Evolutionary conservation across 2,888 invertebrate species (phyloP).

Genomic region (Epinotia bilunana): DNA sequence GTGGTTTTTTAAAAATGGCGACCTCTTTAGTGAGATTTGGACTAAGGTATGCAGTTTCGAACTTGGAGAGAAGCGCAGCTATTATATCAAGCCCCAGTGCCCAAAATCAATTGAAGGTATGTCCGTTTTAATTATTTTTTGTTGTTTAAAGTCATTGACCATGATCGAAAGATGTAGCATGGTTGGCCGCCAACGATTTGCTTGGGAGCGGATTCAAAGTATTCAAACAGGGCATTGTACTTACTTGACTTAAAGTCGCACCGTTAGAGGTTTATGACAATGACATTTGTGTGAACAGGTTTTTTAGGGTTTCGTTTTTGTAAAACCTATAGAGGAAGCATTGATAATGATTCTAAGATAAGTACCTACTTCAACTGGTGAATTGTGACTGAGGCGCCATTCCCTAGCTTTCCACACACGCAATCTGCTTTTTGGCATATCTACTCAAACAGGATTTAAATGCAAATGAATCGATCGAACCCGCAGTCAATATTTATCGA

Average conservation of each 20-base stretch:
- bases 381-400: not conserved
- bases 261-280: not conserved
- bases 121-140: slow-evolving; percentile 46
- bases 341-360: not conserved
- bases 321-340: slow-evolving; percentile 6
- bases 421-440: not conserved
- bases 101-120: slow-evolving; percentile 73
- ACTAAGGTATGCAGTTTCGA: slow-evolving; percentile 64
- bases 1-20: slow-evolving; percentile 70
- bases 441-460: not conserved
- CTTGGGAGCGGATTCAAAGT: not conserved
- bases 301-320: slow-evolving; percentile 9
- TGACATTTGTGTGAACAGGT: slow-evolving; percentile 7
- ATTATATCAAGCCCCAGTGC: slow-evolving; percentile 63
- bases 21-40: slow-evolving; percentile 75
- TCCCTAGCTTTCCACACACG: not conserved
- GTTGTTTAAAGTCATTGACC: slow-evolving; percentile 36
- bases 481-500: not conserved
- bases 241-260: not conserved
- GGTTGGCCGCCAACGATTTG: slow-evolving; percentile 6
- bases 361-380: not conserved
- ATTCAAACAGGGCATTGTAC: not conserved
- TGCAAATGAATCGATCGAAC: not conserved
- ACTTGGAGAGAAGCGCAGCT: slow-evolving; percentile 70
- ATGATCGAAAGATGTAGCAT: slow-evolving; percentile 17